Base-by-base conservation (phyloP, 1,140 invertebrate species). In the Aphelinus atriplicis region DNA sequence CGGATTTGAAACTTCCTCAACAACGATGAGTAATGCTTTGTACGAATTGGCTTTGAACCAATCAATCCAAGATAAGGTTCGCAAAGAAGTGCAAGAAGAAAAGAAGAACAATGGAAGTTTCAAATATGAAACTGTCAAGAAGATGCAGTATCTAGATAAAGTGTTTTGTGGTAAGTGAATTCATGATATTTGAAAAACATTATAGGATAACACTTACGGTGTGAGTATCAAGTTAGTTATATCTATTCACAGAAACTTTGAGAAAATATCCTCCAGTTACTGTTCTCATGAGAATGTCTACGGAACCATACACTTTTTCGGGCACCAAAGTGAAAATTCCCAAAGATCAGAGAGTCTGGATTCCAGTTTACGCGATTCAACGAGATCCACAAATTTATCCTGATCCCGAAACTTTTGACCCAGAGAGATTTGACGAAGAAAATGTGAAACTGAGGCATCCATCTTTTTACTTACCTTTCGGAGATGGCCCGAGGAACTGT, bases 391-490 rank as follows among this genome's bases (percentile, higher is more conserved):
- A 89, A 53, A 84, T 90, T 60, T 93, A 88, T 79, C 86, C 88
- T 0, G 85, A 92, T 61, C 90, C 92, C 3, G 81, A 90, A 55
- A 77, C 82, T 71, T 93, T 91, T 78, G 86, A 90, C 78, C 92
- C 92, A 0, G 91, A 93, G 77, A 84, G 92, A 69, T 93, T 92
- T 80, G 73, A 87, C 2, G 84, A 87, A 7, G 88, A 90, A 74
- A 86, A 88, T 65, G 78, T 83, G 45, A 71, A 84, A 43, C 82
- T 83, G 7, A 85, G 91, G 56, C 90, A 89, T 80, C 88, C 86
- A 2, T 90, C 88, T 77, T 81, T 90, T 0, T 94, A 90, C 78
- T 87, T 94, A 26, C 92, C 93, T 1, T 95, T 95, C 80, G 93
- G 93, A 53, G 91, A 92, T 67, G 93, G 93, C n/a, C 90, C 91